Evolutionary conservation across 2,113 vertebrate genomes (phyloP), one percentile per base, ranked within the genome.

Genomic region (Myrmecophaga tridactyla): DNA sequence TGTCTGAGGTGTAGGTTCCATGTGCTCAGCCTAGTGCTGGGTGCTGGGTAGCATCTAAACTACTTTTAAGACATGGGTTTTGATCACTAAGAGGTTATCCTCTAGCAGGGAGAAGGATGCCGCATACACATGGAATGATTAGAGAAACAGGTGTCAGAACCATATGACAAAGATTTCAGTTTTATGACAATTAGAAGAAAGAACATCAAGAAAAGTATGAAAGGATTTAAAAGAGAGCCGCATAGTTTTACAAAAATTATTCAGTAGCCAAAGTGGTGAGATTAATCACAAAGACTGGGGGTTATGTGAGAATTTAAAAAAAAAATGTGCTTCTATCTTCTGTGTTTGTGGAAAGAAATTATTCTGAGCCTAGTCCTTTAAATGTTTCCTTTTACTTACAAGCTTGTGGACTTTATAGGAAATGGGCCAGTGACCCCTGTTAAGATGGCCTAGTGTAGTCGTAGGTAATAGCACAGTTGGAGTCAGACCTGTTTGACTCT

Each of bases 321-420:
- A 29, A 75, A 17, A 75, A 10, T 94, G 90, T 77, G 20, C 20
- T 41, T 67, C 41, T 31, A 29, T 58, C 34, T 23, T 70, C 46
- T 70, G 46, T 62, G 34, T 87, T 31, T 36, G 6, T 85, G 43
- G 14, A 72, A 39, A 20, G 53, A 15, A 25, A 43, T 89, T 78
- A 29, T 94, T 93, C 78, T 58, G 41, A 84, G 36, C 56, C 58
- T 67, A 6, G 4, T 65, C 36, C 43, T 89, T 78, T 7, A 75
- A 72, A 62, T 73, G 41, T 13, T 72, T 87, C 34, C 80, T 5
- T 94, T 87, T 87, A 46, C 94, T 90, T 83, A 78, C 86, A 90
- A 88, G 72, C 17, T 25, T 77, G 23, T 65, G 87, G n/a, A 53
- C 20, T 94, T 76, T 25, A 8, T 69, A 62, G 65, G 36, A 82